Evolutionary conservation across 2,113 vertebrate genomes (phyloP), one percentile per base, ranked within the genome.

Genomic region (Leptodactylus fuscus): DNA sequence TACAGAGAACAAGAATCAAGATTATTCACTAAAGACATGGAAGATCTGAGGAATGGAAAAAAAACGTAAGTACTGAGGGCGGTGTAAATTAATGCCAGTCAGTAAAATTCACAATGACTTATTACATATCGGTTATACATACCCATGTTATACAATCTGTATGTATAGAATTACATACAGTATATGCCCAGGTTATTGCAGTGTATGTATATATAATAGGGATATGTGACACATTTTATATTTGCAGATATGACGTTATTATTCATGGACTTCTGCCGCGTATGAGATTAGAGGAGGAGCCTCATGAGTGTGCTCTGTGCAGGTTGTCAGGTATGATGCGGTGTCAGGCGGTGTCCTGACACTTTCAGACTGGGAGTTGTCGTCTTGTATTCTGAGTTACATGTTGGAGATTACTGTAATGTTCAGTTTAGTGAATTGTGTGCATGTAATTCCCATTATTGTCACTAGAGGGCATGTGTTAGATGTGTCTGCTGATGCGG

Each of bases 321-420:
- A 48, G 80, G 18, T 18, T 51, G 62, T 29, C 80, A 62, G 60
- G 80, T 81, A 34, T 7, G 32, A 55, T n/a, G n/a, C n/a, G 20
- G 22, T 53, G 16, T 55, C n/a, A 22, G 12, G 29, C 34, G 27
- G n/a, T 9, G 11, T 29, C n/a, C n/a, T n/a, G n/a, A n/a, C n/a
- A n/a, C n/a, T n/a, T n/a, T n/a, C n/a, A n/a, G n/a, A n/a, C n/a
- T n/a, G n/a, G n/a, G n/a, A n/a, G n/a, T n/a, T n/a, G n/a, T n/a
- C n/a, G n/a, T n/a, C n/a, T n/a, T n/a, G n/a, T n/a, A n/a, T n/a
- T n/a, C n/a, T n/a, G n/a, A n/a, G n/a, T n/a, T n/a, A n/a, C n/a
- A n/a, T n/a, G n/a, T n/a, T n/a, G n/a, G n/a, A n/a, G n/a, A n/a
- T n/a, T n/a, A n/a, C n/a, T n/a, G n/a, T n/a, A n/a, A n/a, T n/a